Conservation (phyloP, 2,888 invertebrate genomes). For the Hirtodrosophila confusa region DNA sequence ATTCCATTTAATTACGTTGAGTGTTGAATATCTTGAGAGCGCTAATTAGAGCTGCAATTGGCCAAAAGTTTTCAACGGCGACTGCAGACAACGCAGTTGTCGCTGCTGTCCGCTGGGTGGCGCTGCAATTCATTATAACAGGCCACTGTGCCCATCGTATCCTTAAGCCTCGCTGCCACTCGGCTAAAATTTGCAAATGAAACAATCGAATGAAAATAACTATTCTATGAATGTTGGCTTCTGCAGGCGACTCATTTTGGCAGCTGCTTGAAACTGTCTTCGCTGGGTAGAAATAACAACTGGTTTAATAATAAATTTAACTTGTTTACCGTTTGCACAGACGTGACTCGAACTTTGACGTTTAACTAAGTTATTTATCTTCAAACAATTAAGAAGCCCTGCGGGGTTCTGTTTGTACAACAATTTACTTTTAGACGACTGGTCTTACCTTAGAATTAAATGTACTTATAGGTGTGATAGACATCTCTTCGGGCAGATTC, state of each 20-base stretch:
- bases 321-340: not conserved
- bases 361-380: too few relatives aligned
- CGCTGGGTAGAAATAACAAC: not conserved
- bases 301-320: too few relatives aligned
- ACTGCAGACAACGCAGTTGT: constrained; percentile 37
- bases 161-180: constrained; percentile 1
- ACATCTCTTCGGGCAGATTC: too few relatives aligned
- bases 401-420: too few relatives aligned
- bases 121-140: constrained; percentile 30
- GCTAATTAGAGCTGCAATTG: constrained; percentile 71
- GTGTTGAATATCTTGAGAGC: constrained; percentile 72
- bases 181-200: constrained; percentile 24
- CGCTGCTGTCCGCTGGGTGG: not conserved
- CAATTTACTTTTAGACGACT: too few relatives aligned
- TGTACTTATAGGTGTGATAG: too few relatives aligned
- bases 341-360: too few relatives aligned
- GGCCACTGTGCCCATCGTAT: not conserved
- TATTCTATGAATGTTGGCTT: constrained; percentile 35
- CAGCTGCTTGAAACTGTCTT: constrained; percentile 25
- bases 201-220: constrained; percentile 66
- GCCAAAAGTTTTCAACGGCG: constrained; percentile 65
- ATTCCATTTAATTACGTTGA: constrained; percentile 77
- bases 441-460: too few relatives aligned
- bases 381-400: too few relatives aligned
- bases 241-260: constrained; percentile 15